Evolutionary conservation across 2,113 vertebrate species (phyloP).

Genomic region (Heptranchias perlo): DNA sequence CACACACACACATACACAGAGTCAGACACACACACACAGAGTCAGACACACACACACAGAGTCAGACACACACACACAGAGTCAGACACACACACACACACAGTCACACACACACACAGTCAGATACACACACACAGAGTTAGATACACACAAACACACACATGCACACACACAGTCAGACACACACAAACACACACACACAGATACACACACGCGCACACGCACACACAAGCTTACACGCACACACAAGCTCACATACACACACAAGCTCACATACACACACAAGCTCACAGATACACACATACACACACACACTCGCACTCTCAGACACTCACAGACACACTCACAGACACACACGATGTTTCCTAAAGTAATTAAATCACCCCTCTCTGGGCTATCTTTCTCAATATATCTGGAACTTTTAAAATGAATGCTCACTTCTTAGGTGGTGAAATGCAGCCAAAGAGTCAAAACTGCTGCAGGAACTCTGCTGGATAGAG

Average conservation of each 20-base stretch:
- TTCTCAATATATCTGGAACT: not conserved
- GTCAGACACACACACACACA: not conserved
- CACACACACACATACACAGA: not conserved
- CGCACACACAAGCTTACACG: no score
- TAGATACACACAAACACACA: no score
- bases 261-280: not conserved
- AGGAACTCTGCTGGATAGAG: not conserved
- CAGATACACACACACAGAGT: no score
- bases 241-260: no score
- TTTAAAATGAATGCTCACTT: not conserved
- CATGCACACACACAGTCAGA: no score
- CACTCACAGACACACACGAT: no score
- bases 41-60: not conserved
- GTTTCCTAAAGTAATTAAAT: not conserved
- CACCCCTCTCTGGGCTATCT: not conserved
- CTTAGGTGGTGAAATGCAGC: not conserved
- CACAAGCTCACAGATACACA: not conserved
- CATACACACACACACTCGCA: no score
- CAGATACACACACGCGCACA: no score
- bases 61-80: not conserved
- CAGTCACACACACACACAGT: not conserved
- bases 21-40: not conserved
- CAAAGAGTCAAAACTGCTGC: not conserved
- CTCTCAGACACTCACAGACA: no score
- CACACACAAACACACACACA: no score